A percentile compares a stretch with the other conserved stretches of the same genome.
phyloP scores from a whole-genome alignment of 2,797 vertebrate species.

The Threskiornis aethiopicus region DNA sequence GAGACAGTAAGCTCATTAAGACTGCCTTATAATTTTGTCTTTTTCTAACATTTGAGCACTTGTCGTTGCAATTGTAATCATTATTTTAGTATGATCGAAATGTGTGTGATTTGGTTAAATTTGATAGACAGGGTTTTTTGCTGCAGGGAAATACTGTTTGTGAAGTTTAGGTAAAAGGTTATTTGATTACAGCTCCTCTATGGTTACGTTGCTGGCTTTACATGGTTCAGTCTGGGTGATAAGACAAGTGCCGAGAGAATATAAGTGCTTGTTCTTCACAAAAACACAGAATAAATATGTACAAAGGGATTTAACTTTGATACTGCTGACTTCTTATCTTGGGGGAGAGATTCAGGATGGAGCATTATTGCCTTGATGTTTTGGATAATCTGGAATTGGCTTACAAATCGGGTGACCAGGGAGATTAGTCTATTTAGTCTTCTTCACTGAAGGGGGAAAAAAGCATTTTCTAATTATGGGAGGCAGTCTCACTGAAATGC shows the following conservation, averaged over 20 bases:
- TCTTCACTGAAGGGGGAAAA: neutral
- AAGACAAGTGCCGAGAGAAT: neutral
- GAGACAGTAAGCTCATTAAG: neutral
- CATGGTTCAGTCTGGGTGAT: neutral
- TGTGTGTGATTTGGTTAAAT: neutral
- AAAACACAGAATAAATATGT: neutral
- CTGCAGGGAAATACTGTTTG: neutral
- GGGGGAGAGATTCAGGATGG: neutral
- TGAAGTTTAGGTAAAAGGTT: neutral
- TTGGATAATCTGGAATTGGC: neutral
- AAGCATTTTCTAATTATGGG: neutral
- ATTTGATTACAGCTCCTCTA: neutral
- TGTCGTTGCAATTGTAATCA: neutral
- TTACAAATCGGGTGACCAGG: neutral
- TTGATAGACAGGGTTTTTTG: neutral
- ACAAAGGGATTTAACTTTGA: neutral
- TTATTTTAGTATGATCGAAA: neutral
- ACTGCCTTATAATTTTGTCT: neutral
- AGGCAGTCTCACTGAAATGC: neutral
- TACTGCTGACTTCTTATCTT: neutral
- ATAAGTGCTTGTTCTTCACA: neutral
- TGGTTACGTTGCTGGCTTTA: accelerated
- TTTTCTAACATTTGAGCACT: neutral
- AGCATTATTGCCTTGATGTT: neutral
- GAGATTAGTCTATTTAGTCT: neutral